These are phyloP conservation scores for Dendrocopos noguchii DNA, from an alignment of 2,113 vertebrate genomes.

Conservation along the genomic window DNA sequence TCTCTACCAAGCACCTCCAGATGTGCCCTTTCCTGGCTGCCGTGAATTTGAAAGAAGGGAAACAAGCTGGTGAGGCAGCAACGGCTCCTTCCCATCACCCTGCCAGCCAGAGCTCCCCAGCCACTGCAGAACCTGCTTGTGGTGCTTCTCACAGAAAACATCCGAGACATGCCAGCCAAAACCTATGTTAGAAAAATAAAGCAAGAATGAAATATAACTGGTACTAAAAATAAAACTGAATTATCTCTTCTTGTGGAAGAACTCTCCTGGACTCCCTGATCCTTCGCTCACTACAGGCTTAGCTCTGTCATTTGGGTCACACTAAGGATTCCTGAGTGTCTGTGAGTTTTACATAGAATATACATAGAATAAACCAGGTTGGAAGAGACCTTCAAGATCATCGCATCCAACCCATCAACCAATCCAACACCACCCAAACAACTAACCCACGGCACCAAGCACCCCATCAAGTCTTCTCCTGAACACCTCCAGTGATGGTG, in stretches of 20 bases:
- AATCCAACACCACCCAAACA: too few species aligned
- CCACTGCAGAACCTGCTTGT: neutral
- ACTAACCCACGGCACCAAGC: too few species aligned
- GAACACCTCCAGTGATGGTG: too few species aligned
- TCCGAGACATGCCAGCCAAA: neutral
- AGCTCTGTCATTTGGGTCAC: neutral
- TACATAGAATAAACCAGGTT: too few species aligned
- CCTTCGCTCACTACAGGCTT: neutral
- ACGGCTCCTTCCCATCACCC: neutral
- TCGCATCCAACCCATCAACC: too few species aligned
- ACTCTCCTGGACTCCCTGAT: neutral
- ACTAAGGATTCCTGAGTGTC: too few species aligned
- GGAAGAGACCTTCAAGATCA: too few species aligned
- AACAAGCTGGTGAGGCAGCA: neutral
- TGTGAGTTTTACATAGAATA: too few species aligned
- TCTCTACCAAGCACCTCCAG: neutral
- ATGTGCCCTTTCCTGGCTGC: neutral
- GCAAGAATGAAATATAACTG: neutral
- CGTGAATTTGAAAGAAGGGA: conserved; percentile 30
- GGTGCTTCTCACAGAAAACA: neutral
- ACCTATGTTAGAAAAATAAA: neutral
- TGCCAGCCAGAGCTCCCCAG: neutral
- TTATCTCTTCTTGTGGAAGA: neutral
- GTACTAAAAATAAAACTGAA: neutral
- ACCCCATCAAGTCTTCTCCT: too few species aligned